Conservation (phyloP, 1,140 invertebrate genomes). For the Proales similis region DNA sequence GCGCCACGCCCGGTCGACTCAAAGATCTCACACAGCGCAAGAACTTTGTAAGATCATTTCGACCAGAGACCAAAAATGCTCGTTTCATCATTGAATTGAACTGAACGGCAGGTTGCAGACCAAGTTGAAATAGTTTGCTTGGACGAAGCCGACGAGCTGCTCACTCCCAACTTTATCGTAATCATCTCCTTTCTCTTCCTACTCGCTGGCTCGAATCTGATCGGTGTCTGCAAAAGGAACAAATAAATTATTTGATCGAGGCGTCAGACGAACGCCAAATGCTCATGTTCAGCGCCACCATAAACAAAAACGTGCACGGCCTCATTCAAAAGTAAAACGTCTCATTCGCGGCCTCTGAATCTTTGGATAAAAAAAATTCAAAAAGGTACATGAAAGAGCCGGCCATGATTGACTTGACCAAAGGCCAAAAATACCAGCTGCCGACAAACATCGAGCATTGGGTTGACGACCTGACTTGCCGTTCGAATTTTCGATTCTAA, state of each 20-base stretch:
- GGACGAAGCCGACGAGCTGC: constrained; percentile 32
- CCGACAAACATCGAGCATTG: constrained; percentile 32
- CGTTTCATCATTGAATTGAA: neutral
- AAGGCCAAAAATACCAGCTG: constrained; percentile 27
- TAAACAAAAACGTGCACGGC: constrained; percentile 31
- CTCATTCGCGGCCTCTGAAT: too few species aligned
- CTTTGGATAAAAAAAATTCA: neutral
- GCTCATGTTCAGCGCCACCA: constrained; percentile 35
- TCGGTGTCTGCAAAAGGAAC: neutral
- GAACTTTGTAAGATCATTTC: constrained; percentile 37
- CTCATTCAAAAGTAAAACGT: constrained; percentile 8
- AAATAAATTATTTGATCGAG: constrained; percentile 37
- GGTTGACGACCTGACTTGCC: neutral
- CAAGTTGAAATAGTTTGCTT: constrained; percentile 27
- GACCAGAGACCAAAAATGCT: neutral
- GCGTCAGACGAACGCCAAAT: constrained; percentile 30
- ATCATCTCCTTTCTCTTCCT: neutral
- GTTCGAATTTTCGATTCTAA: too few species aligned
- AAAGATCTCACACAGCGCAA: constrained; percentile 32
- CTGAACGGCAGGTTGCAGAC: constrained; percentile 5
- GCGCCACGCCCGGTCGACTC: constrained; percentile 24
- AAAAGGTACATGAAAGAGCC: constrained; percentile 30
- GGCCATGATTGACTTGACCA: constrained; percentile 12
- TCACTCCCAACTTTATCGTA: constrained; percentile 24
- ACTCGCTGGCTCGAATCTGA: neutral